A percentile compares a stretch with the other conserved stretches of the same genome.
These are phyloP conservation scores for Stegastes partitus DNA, from an alignment of 2,113 vertebrate genomes.

Conservation along the genomic window DNA sequence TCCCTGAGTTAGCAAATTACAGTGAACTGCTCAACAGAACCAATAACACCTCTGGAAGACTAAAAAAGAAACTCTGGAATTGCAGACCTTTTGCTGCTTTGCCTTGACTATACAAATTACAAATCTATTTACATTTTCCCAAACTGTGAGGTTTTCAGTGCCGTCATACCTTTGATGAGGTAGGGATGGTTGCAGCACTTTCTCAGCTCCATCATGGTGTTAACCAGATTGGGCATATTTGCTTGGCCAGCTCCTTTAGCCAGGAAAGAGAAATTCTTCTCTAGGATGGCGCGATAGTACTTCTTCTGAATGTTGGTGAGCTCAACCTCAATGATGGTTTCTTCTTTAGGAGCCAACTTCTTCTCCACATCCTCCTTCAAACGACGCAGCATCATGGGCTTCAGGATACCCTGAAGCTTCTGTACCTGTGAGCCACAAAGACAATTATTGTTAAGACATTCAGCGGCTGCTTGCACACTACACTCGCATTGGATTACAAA, in stretches of 20 bases:
- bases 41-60: background rate
- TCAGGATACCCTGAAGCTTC: slow-evolving; percentile 96
- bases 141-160: background rate
- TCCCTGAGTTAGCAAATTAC: too few relatives aligned
- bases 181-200: slow-evolving; percentile 99
- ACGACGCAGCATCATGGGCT: slow-evolving; percentile 98
- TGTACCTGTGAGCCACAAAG: slow-evolving; percentile 88
- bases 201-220: slow-evolving; percentile 99
- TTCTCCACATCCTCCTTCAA: slow-evolving; percentile 99
- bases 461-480: background rate
- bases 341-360: slow-evolving; percentile 97
- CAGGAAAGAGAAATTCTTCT: slow-evolving; percentile 98
- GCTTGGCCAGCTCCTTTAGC: slow-evolving; percentile 96
- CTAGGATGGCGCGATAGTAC: slow-evolving; percentile 97
- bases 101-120: background rate
- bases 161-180: slow-evolving; percentile 96
- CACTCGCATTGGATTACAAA: background rate
- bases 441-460: background rate
- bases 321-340: slow-evolving; percentile 99
- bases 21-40: too few relatives aligned
- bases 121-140: background rate
- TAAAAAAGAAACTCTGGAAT: too few relatives aligned
- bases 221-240: slow-evolving; percentile 98
- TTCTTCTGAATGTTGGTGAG: slow-evolving; percentile 99
- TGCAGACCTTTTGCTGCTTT: background rate